These are phyloP conservation scores for Psix sp. DNA, from an alignment of 1,140 invertebrate genomes.

Conservation along the genomic window DNA sequence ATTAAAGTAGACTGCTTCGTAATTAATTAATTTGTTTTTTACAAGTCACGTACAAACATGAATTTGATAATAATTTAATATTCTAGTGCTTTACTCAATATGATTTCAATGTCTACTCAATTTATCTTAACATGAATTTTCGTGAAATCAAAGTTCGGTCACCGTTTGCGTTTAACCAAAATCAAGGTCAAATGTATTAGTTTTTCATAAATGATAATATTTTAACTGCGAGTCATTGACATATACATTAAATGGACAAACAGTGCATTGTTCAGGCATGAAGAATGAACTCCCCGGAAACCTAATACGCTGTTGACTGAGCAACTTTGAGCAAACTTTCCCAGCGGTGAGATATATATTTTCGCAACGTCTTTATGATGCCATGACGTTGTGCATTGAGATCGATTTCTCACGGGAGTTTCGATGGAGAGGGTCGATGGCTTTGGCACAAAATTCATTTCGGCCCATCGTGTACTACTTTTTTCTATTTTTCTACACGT, in stretches of 20 bases:
- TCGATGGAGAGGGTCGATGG: slow-evolving; percentile 15
- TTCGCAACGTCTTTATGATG: slow-evolving; percentile 48
- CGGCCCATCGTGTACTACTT: slow-evolving; percentile 3
- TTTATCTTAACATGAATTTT: no score
- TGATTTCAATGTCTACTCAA: no score
- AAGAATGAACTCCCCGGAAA: slow-evolving; percentile 37
- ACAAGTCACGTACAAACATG: no score
- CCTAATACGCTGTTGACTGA: slow-evolving; percentile 50
- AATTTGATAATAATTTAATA: no score
- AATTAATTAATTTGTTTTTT: no score
- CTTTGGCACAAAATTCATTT: slow-evolving; percentile 47
- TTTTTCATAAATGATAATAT: no score
- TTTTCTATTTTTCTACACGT: slow-evolving; percentile 13
- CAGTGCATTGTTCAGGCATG: slow-evolving; percentile 43
- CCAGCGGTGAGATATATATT: slow-evolving; percentile 52
- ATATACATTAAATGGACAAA: slow-evolving; percentile 53
- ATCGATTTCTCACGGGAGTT: slow-evolving; percentile 57
- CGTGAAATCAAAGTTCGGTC: no score
- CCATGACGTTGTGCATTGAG: slow-evolving; percentile 24
- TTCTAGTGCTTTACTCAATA: no score
- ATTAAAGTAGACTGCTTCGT: no score
- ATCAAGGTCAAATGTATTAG: no score
- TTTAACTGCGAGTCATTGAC: slow-evolving; percentile 31
- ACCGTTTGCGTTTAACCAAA: slow-evolving; percentile 18
- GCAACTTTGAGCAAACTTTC: slow-evolving; percentile 54